Evolutionary conservation across 2,888 invertebrate genomes (phyloP), one percentile per base, ranked within the genome.

Genomic region (Colletes collaris): DNA sequence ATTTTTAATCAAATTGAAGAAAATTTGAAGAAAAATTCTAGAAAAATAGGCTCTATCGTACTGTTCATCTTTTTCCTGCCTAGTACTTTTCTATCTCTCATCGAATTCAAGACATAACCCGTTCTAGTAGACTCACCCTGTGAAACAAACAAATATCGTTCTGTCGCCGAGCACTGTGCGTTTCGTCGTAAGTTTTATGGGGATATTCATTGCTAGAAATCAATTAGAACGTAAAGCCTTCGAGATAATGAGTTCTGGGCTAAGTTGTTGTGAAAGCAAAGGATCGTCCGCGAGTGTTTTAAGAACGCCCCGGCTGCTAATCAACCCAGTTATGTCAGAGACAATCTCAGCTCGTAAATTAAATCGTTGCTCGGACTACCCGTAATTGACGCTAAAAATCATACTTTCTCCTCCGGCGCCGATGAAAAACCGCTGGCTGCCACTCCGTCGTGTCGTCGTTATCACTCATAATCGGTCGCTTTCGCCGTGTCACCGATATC

Each of bases 321-420:
- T 84, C 82, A 84, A 82, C 62, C 85, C 65, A 71, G 63, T 84
- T 84, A 76, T 46, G 81, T 67, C 81, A 53, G 27, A 46, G 70
- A 75, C 75, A 81, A 82, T 84, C 82, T 79, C 76, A 58, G 73
- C 68, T 76, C 69, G 74, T 71, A 72, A 84, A 81, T 84, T 79
- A 80, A 80, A 64, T 63, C 56, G 50, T 8, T 49, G 27, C 56
- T 10, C 50, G 11, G 37, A 60, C 37, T 49, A 52, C n/a, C 55
- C 50, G 53, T 62, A 65, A 81, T 81, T 80, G 62, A 72, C 69
- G 55, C 62, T 55, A 63, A 64, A 62, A 56, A 50, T 73, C 60
- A 16, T 37, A 56, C 78, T 76, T 80, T 80, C 69, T 56, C 73
- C 65, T 27, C 27, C 27, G 46, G 44, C 40, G 10, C 35, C 37